These are phyloP conservation scores for Macrocentrus cingulum DNA, from an alignment of 1,140 invertebrate genomes.

Conservation along the genomic window DNA sequence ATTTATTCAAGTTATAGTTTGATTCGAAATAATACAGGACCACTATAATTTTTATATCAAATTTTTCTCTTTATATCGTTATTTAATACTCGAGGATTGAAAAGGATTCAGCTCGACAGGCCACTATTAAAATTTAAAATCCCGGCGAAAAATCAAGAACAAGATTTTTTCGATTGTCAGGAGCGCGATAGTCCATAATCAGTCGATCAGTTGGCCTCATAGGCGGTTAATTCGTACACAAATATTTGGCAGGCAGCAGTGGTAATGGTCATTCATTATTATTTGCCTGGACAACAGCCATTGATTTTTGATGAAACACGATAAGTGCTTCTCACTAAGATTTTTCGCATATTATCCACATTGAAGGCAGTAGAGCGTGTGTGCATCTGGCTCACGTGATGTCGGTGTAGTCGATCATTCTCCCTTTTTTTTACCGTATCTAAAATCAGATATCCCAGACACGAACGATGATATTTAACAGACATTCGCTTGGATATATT, in stretches of 20 bases:
- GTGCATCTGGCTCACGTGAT: slow-evolving; percentile 5
- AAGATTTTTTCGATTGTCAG: slow-evolving; percentile 11
- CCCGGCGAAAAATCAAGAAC: slow-evolving; percentile 27
- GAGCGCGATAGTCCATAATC: slow-evolving; percentile 30
- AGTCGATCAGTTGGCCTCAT: slow-evolving; percentile 29
- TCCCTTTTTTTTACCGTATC: slow-evolving; percentile 7
- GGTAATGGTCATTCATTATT: slow-evolving; percentile 22
- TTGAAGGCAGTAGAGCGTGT: too few species aligned
- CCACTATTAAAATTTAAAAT: slow-evolving; percentile 51
- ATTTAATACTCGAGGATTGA: too few species aligned
- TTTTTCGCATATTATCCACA: slow-evolving; percentile 15
- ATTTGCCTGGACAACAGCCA: too few species aligned
- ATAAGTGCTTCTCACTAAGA: slow-evolving; percentile 21
- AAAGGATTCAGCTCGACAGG: slow-evolving; percentile 43
- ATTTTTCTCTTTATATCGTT: too few species aligned
- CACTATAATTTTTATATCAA: too few species aligned
- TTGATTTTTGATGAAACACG: slow-evolving; percentile 31
- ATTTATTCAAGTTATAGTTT: too few species aligned
- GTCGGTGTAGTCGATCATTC: background rate
- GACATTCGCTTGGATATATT: slow-evolving; percentile 20
- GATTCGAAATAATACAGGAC: too few species aligned
- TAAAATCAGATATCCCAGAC: slow-evolving; percentile 22
- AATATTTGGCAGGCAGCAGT: too few species aligned
- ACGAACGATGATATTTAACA: slow-evolving; percentile 21
- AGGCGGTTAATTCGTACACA: slow-evolving; percentile 46